Evolutionary conservation across 2,888 invertebrate species (phyloP).

Genomic region (Holacanthella duospinosa): DNA sequence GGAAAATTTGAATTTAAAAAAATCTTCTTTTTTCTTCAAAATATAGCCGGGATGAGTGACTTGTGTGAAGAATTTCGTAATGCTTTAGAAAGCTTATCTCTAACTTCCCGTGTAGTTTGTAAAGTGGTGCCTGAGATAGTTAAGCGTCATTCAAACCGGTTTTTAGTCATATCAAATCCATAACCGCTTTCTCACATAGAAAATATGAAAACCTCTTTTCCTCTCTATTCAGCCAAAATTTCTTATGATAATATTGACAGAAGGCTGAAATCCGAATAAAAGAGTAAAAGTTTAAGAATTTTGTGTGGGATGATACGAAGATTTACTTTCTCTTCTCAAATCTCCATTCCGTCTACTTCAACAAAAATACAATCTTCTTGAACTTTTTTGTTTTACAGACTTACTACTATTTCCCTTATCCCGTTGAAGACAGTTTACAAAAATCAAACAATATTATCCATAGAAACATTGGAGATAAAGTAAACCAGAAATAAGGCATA

Average conservation of each 20-base stretch:
- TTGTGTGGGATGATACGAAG: not conserved
- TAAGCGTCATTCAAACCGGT: too few species aligned
- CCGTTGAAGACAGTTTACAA: not conserved
- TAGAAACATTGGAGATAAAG: not conserved
- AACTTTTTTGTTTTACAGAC: not conserved
- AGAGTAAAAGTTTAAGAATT: conserved; percentile 5
- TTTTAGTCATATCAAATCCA: not conserved
- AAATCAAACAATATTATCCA: not conserved
- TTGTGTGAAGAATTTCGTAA: too few species aligned
- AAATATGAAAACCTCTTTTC: not conserved
- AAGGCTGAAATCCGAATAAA: not conserved
- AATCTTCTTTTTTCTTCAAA: too few species aligned
- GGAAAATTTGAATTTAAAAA: too few species aligned
- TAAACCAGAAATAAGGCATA: too few species aligned
- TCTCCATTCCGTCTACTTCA: not conserved
- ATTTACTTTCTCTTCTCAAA: not conserved
- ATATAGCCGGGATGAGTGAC: too few species aligned
- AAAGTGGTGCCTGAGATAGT: too few species aligned
- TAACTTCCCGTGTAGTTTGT: too few species aligned
- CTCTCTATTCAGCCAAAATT: not conserved
- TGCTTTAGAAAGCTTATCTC: too few species aligned
- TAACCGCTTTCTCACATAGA: not conserved
- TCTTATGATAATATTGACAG: not conserved
- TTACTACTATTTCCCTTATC: not conserved
- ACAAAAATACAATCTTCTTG: not conserved